These are phyloP conservation scores for Cephonodes hylas DNA, from an alignment of 2,888 invertebrate genomes.

Conservation along the genomic window DNA sequence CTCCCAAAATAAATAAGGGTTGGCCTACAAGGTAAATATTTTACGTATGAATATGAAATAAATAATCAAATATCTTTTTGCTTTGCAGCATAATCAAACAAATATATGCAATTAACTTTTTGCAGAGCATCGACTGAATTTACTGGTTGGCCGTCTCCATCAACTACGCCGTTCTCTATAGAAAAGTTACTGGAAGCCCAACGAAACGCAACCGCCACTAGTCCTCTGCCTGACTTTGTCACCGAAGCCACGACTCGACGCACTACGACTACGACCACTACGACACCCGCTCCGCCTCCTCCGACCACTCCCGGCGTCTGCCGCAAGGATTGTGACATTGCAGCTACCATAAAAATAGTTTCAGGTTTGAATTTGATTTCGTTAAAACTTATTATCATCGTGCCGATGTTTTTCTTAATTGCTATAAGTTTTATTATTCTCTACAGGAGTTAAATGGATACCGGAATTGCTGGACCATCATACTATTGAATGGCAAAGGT, in stretches of 20 bases:
- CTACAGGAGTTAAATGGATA: constrained; percentile 87
- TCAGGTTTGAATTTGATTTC: constrained; percentile 75
- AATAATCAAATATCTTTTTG: neutral
- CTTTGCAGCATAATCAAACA: neutral
- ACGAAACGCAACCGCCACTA: constrained; percentile 83
- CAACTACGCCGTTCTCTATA: constrained; percentile 92
- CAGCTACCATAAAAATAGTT: constrained; percentile 91
- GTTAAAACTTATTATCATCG: neutral
- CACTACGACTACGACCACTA: constrained; percentile 82
- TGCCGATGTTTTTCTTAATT: neutral
- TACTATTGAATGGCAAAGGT: constrained; percentile 91
- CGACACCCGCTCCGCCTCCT: constrained; percentile 86
- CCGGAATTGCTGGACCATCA: constrained; percentile 93
- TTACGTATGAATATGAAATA: constrained; percentile 4
- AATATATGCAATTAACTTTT: constrained; percentile 16
- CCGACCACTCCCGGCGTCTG: constrained; percentile 91
- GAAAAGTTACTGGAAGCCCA: constrained; percentile 88
- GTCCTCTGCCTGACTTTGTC: constrained; percentile 66
- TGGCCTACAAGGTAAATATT: constrained; percentile 87
- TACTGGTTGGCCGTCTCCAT: constrained; percentile 94
- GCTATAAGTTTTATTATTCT: constrained; percentile 1
- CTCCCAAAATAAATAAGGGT: constrained; percentile 89
- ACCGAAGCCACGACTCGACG: constrained; percentile 75
- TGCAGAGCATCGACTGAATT: constrained; percentile 91
- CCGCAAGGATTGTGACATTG: constrained; percentile 89